Percentiles rank a stretch among this genome's conserved stretches.
Conservation (phyloP, 2,797 vertebrate species). For the Sebastes jordani region DNA sequence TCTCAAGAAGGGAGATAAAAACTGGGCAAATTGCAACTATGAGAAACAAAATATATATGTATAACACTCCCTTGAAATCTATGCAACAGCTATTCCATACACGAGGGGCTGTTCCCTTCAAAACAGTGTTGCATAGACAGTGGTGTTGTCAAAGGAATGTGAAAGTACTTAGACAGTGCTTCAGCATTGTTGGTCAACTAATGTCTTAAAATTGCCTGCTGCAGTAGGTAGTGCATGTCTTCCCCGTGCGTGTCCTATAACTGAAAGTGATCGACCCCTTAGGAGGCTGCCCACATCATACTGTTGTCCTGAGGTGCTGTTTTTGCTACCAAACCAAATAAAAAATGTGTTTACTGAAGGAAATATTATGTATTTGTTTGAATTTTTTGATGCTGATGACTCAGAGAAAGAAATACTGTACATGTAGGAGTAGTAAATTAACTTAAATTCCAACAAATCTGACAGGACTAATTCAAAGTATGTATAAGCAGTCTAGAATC, state of each 20-base stretch:
- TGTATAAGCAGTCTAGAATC: not conserved
- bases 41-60: slow-evolving; percentile 1
- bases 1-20: slow-evolving; percentile 46
- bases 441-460: not conserved
- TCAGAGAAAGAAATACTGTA: not conserved
- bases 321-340: slow-evolving; percentile 84
- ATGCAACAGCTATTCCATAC: slow-evolving; percentile 47
- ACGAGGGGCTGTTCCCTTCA: slow-evolving; percentile 22
- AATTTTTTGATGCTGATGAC: not conserved
- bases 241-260: slow-evolving; percentile 70
- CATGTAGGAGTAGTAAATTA: not conserved
- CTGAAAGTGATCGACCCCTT: slow-evolving; percentile 66
- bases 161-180: slow-evolving; percentile 70
- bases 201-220: slow-evolving; percentile 67
- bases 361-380: not conserved
- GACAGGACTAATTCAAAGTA: not conserved
- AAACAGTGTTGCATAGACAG: slow-evolving; percentile 45
- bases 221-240: slow-evolving; percentile 74
- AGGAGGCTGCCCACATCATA: slow-evolving; percentile 64
- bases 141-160: slow-evolving; percentile 69
- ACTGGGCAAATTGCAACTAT: slow-evolving; percentile 49
- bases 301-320: slow-evolving; percentile 80
- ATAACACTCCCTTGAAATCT: slow-evolving; percentile 49
- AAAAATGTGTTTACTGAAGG: slow-evolving; percentile 83
- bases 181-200: slow-evolving; percentile 66